Percentiles rank a stretch among this genome's conserved stretches.
These are phyloP conservation scores for Chrysopilus asiliformis DNA, from an alignment of 2,888 invertebrate genomes.

Conservation along the genomic window DNA sequence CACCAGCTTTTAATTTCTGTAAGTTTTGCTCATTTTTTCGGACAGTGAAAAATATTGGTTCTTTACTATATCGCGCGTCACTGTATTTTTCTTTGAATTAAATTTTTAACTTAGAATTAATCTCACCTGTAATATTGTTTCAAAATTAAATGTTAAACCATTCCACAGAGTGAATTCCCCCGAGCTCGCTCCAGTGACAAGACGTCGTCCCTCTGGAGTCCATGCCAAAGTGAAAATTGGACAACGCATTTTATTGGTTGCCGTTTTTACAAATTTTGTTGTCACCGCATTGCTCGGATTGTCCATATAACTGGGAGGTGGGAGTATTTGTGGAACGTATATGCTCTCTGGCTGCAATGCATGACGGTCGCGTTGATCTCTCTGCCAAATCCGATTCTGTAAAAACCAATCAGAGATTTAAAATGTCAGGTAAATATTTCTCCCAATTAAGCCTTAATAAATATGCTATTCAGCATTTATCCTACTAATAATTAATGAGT, in stretches of 20 bases:
- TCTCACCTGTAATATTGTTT: conserved; percentile 94
- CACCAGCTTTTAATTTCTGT: too few relatives aligned
- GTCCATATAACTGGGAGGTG: conserved; percentile 86
- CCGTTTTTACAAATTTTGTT: conserved; percentile 93
- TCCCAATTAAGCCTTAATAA: too few relatives aligned
- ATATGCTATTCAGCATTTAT: too few relatives aligned
- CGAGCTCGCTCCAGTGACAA: conserved; percentile 97
- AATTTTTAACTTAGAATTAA: too few relatives aligned
- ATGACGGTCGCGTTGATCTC: conserved; percentile 78
- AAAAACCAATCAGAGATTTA: conserved; percentile 12
- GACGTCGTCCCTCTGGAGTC: conserved; percentile 96
- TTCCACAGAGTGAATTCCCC: conserved; percentile 99
- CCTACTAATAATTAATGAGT: too few relatives aligned
- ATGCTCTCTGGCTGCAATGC: conserved; percentile 90
- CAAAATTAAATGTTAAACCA: conserved; percentile 99
- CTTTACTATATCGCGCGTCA: too few relatives aligned
- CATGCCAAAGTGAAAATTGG: conserved; percentile 98
- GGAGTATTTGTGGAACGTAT: conserved; percentile 85
- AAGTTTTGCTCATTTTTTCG: too few relatives aligned
- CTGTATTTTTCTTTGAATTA: too few relatives aligned
- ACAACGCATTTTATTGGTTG: conserved; percentile 98
- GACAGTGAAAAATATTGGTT: too few relatives aligned
- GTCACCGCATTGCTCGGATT: conserved; percentile 95
- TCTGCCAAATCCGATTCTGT: conserved; percentile 87
- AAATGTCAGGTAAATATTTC: too few relatives aligned